A percentile compares a stretch with the other conserved stretches of the same genome.
phyloP scores from a whole-genome alignment of 2,113 vertebrate genomes.

The Greenwoodochromis staneri region DNA sequence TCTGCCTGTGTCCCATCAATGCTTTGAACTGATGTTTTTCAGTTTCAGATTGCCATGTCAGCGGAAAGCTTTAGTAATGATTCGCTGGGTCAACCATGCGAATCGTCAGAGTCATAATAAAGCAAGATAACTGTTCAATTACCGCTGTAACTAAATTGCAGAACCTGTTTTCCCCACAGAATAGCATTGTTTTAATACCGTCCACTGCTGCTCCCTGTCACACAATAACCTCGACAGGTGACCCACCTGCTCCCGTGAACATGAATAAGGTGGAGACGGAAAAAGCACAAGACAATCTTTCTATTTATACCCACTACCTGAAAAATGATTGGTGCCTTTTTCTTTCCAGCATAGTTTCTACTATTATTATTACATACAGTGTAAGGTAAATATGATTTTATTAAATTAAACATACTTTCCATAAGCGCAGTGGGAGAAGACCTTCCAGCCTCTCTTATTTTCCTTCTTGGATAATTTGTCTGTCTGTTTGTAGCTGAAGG shows the following conservation, averaged over 20 bases:
- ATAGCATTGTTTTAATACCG: neutral
- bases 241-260: neutral
- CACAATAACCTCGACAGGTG: neutral
- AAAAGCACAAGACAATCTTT: neutral
- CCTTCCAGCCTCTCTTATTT: slow-evolving; percentile 40
- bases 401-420: slow-evolving; percentile 23
- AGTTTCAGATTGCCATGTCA: neutral
- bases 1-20: neutral
- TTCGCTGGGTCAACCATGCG: neutral
- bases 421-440: neutral
- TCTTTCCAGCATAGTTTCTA: neutral
- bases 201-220: neutral
- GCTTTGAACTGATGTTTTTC: neutral
- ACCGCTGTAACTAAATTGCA: neutral
- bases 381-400: neutral
- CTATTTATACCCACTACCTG: neutral
- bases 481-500: slow-evolving; percentile 45
- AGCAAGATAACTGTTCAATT: neutral
- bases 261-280: neutral
- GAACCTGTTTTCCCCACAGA: neutral
- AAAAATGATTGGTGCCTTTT: neutral
- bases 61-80: neutral
- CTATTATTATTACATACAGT: neutral
- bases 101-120: neutral
- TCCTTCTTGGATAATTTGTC: neutral